Evolutionary conservation across 2,888 invertebrate genomes (phyloP).

Genomic region (Thereva nobilitata): DNA sequence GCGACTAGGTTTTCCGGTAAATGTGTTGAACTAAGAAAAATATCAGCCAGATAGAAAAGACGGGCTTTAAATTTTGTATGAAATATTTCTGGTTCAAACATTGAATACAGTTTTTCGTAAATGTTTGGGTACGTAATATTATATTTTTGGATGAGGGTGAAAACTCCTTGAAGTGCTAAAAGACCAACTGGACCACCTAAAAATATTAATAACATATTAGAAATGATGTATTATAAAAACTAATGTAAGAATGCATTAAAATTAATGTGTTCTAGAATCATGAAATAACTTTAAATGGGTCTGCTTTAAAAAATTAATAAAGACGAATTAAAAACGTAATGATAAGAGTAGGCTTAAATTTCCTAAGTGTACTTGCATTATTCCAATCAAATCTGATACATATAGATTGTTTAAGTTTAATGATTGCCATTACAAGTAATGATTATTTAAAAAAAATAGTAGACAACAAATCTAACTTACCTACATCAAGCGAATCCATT

Average conservation of each 20-base stretch:
- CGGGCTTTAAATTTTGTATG: slow-evolving; percentile 87
- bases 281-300: too few species aligned
- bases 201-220: slow-evolving; percentile 42
- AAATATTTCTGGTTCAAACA: slow-evolving; percentile 90
- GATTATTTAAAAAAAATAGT: slow-evolving; percentile 4
- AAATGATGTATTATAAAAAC: background rate
- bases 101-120: slow-evolving; percentile 90
- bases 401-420: too few species aligned
- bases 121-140: slow-evolving; percentile 96
- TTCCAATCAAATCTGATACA: too few species aligned
- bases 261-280: too few species aligned
- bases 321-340: background rate
- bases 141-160: slow-evolving; percentile 84
- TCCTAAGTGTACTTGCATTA: too few species aligned
- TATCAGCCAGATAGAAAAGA: slow-evolving; percentile 84
- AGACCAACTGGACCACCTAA: slow-evolving; percentile 85
- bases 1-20: slow-evolving; percentile 89
- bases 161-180: slow-evolving; percentile 88
- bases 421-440: background rate
- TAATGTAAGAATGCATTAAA: background rate
- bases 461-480: slow-evolving; percentile 53
- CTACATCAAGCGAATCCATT: slow-evolving; percentile 83
- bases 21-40: slow-evolving; percentile 92
- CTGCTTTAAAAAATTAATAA: slow-evolving; percentile 2
- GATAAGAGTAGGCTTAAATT: too few species aligned